phyloP scores from a whole-genome alignment of 2,113 vertebrate genomes.

The Prinia subflava region DNA sequence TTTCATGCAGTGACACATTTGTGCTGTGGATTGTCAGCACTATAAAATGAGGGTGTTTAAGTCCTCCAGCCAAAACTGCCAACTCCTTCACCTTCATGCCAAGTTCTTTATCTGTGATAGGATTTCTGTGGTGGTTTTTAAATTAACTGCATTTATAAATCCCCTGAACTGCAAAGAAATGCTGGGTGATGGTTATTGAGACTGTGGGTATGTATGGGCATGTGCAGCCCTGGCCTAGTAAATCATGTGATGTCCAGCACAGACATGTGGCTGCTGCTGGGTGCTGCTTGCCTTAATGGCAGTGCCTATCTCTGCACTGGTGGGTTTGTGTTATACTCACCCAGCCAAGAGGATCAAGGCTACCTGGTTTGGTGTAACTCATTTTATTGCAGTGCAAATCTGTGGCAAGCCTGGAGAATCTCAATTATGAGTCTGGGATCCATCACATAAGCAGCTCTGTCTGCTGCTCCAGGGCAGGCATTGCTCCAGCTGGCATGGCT shows the following conservation, averaged over 20 bases:
- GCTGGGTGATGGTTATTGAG: neutral
- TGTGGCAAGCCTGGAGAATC: neutral
- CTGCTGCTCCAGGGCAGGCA: neutral
- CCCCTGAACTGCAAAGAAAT: neutral
- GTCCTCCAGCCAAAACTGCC: neutral
- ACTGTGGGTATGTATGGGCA: neutral
- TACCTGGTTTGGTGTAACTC: neutral
- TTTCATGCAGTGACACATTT: neutral
- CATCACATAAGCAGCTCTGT: neutral
- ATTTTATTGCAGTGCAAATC: neutral
- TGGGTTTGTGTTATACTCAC: neutral
- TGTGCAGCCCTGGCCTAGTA: neutral
- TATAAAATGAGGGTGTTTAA: conserved; percentile 6
- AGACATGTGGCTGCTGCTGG: neutral
- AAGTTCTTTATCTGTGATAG: neutral
- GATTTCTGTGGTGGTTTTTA: neutral
- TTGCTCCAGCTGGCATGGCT: neutral
- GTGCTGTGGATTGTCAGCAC: neutral
- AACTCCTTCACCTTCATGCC: neutral
- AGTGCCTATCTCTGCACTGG: neutral
- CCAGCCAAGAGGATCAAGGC: neutral
- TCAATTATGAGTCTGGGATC: neutral
- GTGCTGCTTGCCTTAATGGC: neutral
- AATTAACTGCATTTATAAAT: neutral
- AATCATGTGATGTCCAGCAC: rapidly evolving